Evolutionary conservation across 2,113 vertebrate genomes (phyloP).

Genomic region (Limanda limanda): DNA sequence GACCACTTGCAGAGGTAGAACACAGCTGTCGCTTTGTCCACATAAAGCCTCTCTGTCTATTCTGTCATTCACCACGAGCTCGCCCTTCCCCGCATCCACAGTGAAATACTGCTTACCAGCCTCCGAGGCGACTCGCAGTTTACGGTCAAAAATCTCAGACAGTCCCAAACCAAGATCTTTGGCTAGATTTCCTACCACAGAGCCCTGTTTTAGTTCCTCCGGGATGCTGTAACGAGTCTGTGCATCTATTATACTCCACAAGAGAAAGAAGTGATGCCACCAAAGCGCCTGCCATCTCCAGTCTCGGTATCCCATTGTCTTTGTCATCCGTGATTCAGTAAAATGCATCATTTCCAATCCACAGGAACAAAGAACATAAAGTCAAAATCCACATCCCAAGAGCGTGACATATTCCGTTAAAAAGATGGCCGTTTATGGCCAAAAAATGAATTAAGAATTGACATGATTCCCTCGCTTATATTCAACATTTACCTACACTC

Average conservation of each 20-base stretch:
- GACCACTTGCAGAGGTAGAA: constrained; percentile 83
- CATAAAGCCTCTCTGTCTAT: constrained; percentile 88
- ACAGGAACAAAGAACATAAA: background rate
- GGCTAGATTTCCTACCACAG: constrained; percentile 86
- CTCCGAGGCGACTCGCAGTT: constrained; percentile 82
- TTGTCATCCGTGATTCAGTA: constrained; percentile 65
- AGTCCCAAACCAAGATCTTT: constrained; percentile 85
- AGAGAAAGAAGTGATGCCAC: constrained; percentile 74
- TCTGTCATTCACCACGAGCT: constrained; percentile 82
- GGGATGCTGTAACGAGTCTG: constrained; percentile 84
- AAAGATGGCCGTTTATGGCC: constrained; percentile 1
- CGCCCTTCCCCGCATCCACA: constrained; percentile 80
- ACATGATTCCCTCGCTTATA: background rate
- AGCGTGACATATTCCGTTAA: constrained; percentile 18
- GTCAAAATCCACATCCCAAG: constrained; percentile 25
- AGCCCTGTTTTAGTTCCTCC: constrained; percentile 84
- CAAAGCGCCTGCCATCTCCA: constrained; percentile 79
- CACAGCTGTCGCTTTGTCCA: constrained; percentile 79
- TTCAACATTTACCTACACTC: constrained; percentile 4
- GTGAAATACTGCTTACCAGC: constrained; percentile 81
- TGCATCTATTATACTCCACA: constrained; percentile 82
- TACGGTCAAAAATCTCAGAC: constrained; percentile 80
- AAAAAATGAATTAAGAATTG: background rate
- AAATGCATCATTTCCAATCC: constrained; percentile 38
- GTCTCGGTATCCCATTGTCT: constrained; percentile 68